A percentile compares a stretch with the other conserved stretches of the same genome.
Evolutionary conservation across 1,140 invertebrate genomes (phyloP).

Genomic region (Bombyx mori): ASM3026992v2 NC_085127.1:7672501-7673000

Average conservation of each 20-base stretch:
- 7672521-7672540: too few species aligned
- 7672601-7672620: neutral
- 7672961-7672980: too few species aligned
- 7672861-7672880: too few species aligned
- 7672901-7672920: too few species aligned
- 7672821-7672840: too few species aligned
- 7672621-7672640: constrained; percentile 9
- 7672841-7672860: too few species aligned
- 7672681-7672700: constrained; percentile 31
- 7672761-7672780: constrained; percentile 15
- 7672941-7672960: too few species aligned
- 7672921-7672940: too few species aligned
- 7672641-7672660: constrained; percentile 12
- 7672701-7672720: constrained; percentile 10
- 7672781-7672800: constrained; percentile 15
- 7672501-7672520: too few species aligned
- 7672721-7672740: constrained; percentile 28
- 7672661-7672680: constrained; percentile 17
- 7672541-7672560: neutral
- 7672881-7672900: too few species aligned
- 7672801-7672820: neutral
- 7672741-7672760: constrained; percentile 20
- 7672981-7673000: too few species aligned
- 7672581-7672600: constrained; percentile 8
- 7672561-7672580: constrained; percentile 7